Conservation (phyloP, 2,888 invertebrate genomes). For the Agonopterix alstromeriana region DNA sequence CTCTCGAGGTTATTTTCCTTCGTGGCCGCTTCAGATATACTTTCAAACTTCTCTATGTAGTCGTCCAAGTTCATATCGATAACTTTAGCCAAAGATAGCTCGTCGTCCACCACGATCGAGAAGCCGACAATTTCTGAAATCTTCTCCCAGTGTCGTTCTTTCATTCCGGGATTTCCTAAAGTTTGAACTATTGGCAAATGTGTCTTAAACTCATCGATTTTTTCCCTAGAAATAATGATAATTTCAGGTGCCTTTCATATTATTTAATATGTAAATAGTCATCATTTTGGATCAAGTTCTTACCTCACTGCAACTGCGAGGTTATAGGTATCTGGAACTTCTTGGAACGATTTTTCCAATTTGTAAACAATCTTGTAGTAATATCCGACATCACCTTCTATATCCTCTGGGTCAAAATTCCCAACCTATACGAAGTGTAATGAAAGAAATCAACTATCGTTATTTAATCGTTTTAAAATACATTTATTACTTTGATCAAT, state of each 20-base stretch:
- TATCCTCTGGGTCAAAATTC: conserved; percentile 90
- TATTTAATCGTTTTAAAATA: too few relatives aligned
- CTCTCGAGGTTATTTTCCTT: conserved; percentile 96
- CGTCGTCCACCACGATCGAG: conserved; percentile 90
- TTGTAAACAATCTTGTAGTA: conserved; percentile 87
- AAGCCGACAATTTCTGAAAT: conserved; percentile 97
- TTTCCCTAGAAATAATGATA: conserved; percentile 54
- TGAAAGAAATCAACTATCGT: conserved; percentile 16
- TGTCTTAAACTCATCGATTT: conserved; percentile 92
- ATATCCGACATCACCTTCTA: conserved; percentile 86
- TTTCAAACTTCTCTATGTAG: conserved; percentile 92
- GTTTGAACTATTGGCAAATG: conserved; percentile 95
- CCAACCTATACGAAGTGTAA: conserved; percentile 77
- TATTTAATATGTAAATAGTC: not conserved
- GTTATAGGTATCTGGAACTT: conserved; percentile 83
- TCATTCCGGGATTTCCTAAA: conserved; percentile 96
- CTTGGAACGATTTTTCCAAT: conserved; percentile 90
- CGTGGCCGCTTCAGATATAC: conserved; percentile 95
- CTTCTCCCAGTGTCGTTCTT: conserved; percentile 94
- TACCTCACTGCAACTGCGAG: conserved; percentile 80
- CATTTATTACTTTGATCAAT: too few relatives aligned
- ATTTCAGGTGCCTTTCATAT: not conserved
- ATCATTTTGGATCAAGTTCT: not conserved
- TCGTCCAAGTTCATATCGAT: conserved; percentile 93
- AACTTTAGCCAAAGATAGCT: conserved; percentile 88